Conservation (phyloP, 2,113 vertebrate genomes). For the Hemiscyllium ocellatum region DNA sequence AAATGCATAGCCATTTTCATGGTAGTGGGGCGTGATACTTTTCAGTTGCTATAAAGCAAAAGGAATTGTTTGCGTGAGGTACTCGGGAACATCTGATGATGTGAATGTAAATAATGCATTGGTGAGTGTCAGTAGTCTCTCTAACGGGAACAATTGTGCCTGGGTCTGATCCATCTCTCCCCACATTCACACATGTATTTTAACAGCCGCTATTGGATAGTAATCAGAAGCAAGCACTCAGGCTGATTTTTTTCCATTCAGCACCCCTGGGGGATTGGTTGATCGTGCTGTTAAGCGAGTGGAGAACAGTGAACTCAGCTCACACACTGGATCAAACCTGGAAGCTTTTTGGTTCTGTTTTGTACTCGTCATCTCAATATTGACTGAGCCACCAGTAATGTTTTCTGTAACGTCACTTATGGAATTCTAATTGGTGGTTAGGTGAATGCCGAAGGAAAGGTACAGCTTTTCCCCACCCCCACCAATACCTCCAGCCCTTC, state of each 20-base stretch:
- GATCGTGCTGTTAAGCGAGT: neutral
- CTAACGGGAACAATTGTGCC: neutral
- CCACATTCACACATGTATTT: neutral
- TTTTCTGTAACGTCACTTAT: neutral
- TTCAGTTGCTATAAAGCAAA: neutral
- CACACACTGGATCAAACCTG: neutral
- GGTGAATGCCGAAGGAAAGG: neutral
- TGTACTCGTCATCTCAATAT: neutral
- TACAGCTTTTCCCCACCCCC: neutral
- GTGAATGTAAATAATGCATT: neutral
- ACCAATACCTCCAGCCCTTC: too few relatives aligned
- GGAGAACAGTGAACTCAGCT: neutral
- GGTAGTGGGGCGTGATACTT: neutral
- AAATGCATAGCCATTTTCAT: neutral
- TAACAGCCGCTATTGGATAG: neutral
- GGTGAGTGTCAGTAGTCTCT: neutral
- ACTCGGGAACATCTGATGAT: neutral
- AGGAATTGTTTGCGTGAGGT: neutral
- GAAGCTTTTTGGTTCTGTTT: neutral
- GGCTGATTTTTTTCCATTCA: neutral
- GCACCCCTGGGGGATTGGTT: neutral
- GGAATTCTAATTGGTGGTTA: slow-evolving; percentile 11
- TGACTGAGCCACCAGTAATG: neutral
- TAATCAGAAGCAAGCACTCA: neutral
- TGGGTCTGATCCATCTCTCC: neutral